Evolutionary conservation across 2,888 invertebrate genomes (phyloP), one percentile per base, ranked within the genome.

Genomic region (Chouioia cunea): DNA sequence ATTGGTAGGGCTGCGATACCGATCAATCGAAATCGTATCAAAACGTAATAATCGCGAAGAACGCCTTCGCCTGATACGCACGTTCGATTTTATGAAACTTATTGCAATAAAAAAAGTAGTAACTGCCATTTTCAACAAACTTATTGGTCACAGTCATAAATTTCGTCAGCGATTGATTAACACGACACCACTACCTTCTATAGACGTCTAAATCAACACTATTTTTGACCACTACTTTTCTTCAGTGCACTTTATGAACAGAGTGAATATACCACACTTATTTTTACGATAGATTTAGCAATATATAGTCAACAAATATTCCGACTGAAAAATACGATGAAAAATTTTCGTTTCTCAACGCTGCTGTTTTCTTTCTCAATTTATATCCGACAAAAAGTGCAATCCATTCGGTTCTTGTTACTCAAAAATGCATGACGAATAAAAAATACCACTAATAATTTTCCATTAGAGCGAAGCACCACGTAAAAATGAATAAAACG

Each of bases 401-500:
- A 75, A 76, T 76, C 76, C 77, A 77, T 75, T 76, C 71, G 73
- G 74, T 73, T 66, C 23, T 58, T 18, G 22, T 43, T 65, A 50
- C 16, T 23, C 54, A 27, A 15, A 64, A 18, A n/a, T 58, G 60
- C 15, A 36, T 20, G 18, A 22, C 47, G 0, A 20, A 27, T 18
- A 43, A 67, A 60, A 66, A 59, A 27, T 15, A 36, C 60, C 47
- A 16, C n/a, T 2, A 20, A 60, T 59, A 47, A 54, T 60, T 53
- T 65, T 67, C 18, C 20, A 16, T 27, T 27, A 44, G 48, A 20
- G 23, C 20, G 44, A 18, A 67, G 43, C 65, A n/a, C 46, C 53
- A 48, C 53, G 36, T 60, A 47, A 64, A 70, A 65, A 65, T 59
- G 47, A 64, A 50, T 58, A 48, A 69, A n/a, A n/a, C n/a, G n/a